Percentiles rank a stretch among this genome's conserved stretches.
phyloP scores from a whole-genome alignment of 2,888 invertebrate genomes.

The Drosophila mettleri region DNA sequence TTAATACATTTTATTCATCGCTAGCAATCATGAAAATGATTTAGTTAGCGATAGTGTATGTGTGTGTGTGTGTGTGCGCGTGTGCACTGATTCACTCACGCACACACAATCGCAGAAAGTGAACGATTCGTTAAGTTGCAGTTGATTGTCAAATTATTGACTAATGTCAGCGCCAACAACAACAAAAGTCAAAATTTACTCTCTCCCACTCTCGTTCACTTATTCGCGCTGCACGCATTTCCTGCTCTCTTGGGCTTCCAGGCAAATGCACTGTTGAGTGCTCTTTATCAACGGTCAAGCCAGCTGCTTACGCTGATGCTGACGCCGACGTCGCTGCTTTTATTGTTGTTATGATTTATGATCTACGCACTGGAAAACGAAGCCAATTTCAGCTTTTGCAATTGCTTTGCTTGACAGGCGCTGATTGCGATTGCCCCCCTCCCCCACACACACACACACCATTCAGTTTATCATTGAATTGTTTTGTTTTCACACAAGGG shows the following conservation, averaged over 20 bases:
- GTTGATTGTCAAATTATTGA: slow-evolving; percentile 70
- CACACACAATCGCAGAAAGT: background rate
- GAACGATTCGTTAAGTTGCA: slow-evolving; percentile 36
- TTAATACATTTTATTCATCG: slow-evolving; percentile 15
- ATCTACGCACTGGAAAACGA: slow-evolving; percentile 58
- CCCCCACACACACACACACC: background rate
- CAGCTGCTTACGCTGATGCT: slow-evolving; percentile 1
- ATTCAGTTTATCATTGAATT: slow-evolving; percentile 33
- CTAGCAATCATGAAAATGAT: slow-evolving; percentile 22
- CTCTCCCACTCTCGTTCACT: background rate
- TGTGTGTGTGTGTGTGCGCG: slow-evolving; percentile 27
- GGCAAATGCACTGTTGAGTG: slow-evolving; percentile 67
- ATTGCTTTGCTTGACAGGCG: slow-evolving; percentile 67
- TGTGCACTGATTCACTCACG: slow-evolving; percentile 26
- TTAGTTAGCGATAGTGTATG: no score
- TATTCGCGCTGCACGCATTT: slow-evolving; percentile 7
- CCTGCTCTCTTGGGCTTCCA: slow-evolving; percentile 12
- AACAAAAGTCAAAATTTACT: background rate
- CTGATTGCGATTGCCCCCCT: slow-evolving; percentile 56
- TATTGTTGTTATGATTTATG: slow-evolving; percentile 37
- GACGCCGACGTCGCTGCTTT: slow-evolving; percentile 4
- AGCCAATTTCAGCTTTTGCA: slow-evolving; percentile 46
- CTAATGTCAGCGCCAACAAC: slow-evolving; percentile 63
- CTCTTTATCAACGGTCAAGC: slow-evolving; percentile 63
- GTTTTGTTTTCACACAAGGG: slow-evolving; percentile 4